Percentiles rank a stretch among this genome's conserved stretches.
Conservation (phyloP, 2,113 vertebrate genomes). For the Isurus oxyrinchus region DNA sequence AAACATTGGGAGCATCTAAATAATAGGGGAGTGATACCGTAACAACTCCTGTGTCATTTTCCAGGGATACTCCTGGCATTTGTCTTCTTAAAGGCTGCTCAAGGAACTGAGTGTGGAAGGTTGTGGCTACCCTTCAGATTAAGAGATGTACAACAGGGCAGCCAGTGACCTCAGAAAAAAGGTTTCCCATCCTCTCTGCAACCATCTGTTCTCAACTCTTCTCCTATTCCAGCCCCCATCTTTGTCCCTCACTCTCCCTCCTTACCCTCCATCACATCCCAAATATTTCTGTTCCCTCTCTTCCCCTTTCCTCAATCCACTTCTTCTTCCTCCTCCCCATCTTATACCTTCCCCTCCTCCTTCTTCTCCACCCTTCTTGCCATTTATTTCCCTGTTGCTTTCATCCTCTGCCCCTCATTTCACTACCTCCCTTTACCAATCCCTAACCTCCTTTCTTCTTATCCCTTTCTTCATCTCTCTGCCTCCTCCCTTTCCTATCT, state of each 20-base stretch:
- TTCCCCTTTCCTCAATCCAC: too few relatives aligned
- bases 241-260: too few relatives aligned
- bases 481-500: neutral
- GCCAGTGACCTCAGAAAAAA: too few relatives aligned
- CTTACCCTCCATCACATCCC: too few relatives aligned
- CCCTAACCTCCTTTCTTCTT: neutral
- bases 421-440: neutral
- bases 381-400: neutral
- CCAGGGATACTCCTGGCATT: neutral
- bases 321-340: too few relatives aligned
- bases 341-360: too few relatives aligned
- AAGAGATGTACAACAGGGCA: too few relatives aligned
- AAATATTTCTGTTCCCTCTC: too few relatives aligned
- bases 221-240: neutral
- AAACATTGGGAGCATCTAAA: neutral
- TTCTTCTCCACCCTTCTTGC: neutral
- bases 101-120: neutral
- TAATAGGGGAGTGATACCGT: neutral
- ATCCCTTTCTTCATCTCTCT: neutral
- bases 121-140: neutral
- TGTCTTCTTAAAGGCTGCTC: neutral
- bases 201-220: too few relatives aligned
- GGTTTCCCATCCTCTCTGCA: too few relatives aligned
- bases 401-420: neutral
- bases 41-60: too few relatives aligned